phyloP scores from a whole-genome alignment of 2,113 vertebrate species.

The Dipodomys spectabilis region DNA sequence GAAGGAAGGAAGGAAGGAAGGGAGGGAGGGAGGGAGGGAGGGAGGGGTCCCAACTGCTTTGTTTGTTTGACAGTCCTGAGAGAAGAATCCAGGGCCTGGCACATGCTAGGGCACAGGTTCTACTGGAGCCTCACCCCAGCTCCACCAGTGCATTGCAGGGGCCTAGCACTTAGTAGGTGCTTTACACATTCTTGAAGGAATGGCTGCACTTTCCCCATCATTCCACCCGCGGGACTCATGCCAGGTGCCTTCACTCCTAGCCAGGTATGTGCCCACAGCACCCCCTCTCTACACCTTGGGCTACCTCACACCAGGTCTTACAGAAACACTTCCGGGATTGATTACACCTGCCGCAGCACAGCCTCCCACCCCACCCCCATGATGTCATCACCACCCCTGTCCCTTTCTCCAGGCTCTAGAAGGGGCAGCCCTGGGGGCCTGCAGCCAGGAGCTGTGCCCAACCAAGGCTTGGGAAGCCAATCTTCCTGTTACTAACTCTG shows the following conservation, averaged over 20 bases:
- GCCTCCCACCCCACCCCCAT: background rate
- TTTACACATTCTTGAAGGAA: background rate
- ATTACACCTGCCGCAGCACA: background rate
- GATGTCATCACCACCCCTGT: background rate
- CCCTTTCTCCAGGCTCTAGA: background rate
- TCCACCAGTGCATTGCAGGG: background rate
- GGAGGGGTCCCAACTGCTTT: background rate
- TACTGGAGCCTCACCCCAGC: background rate
- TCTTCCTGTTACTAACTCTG: background rate
- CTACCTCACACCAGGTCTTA: background rate
- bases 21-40: too few species aligned
- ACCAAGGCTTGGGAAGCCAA: background rate
- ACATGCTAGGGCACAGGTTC: too few species aligned
- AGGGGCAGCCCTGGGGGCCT: too few species aligned
- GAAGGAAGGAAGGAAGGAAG: too few species aligned
- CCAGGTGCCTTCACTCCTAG: background rate
- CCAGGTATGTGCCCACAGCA: background rate
- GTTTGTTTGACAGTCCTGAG: background rate
- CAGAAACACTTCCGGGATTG: background rate
- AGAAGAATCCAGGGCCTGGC: background rate
- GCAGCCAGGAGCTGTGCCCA: background rate
- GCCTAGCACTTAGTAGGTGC: background rate
- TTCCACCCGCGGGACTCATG: fast-evolving
- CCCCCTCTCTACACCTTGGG: background rate
- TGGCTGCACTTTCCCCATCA: background rate